These are phyloP conservation scores for Zaprionus obscuricornis DNA, from an alignment of 2,888 invertebrate genomes.

Conservation along the genomic window DNA sequence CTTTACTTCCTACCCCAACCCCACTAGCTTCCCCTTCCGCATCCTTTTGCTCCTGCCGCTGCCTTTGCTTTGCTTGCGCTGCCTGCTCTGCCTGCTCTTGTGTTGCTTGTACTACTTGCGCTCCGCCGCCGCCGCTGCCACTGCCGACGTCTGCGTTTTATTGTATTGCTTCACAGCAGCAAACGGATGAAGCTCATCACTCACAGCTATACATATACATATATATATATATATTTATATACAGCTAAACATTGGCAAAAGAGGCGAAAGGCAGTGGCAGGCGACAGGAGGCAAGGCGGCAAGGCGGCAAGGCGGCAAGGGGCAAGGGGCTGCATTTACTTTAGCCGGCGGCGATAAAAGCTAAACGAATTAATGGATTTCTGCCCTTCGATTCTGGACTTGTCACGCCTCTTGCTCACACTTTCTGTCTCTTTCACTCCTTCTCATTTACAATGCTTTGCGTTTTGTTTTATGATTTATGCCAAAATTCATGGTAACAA, in stretches of 20 bases:
- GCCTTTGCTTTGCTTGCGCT: too few relatives aligned
- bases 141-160: conserved; percentile 5
- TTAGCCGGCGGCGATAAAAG: conserved; percentile 17
- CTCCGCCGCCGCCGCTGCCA: background rate
- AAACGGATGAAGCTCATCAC: conserved; percentile 13
- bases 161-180: background rate
- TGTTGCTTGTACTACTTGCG: too few relatives aligned
- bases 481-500: conserved; percentile 5
- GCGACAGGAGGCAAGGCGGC: background rate
- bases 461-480: conserved; percentile 28
- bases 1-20: background rate
- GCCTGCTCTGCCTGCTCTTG: too few relatives aligned
- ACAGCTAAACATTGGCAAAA: background rate
- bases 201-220: conserved; percentile 1
- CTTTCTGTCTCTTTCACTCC: background rate
- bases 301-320: background rate
- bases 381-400: conserved; percentile 24
- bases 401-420: background rate
- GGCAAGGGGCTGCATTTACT: conserved; percentile 13
- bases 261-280: background rate
- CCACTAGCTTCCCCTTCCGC: too few relatives aligned
- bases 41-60: too few relatives aligned
- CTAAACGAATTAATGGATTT: conserved; percentile 53
- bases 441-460: background rate
- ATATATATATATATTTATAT: background rate